A percentile compares a stretch with the other conserved stretches of the same genome.
phyloP scores from a whole-genome alignment of 2,113 vertebrate species.

The Turdus rufiventris region DNA sequence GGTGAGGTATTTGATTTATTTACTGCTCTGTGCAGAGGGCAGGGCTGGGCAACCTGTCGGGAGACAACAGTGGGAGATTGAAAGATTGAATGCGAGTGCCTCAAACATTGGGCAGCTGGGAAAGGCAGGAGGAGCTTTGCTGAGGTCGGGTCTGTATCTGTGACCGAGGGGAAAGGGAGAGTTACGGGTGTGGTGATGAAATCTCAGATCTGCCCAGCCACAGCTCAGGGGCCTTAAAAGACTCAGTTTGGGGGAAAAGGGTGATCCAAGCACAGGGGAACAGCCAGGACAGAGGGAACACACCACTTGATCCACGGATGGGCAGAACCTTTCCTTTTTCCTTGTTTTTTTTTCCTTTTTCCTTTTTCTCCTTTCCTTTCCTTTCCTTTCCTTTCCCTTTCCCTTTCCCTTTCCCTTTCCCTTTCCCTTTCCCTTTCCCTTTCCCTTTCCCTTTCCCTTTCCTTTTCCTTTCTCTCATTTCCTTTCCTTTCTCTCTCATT shows the following conservation, averaged over 20 bases:
- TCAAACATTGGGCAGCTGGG: not conserved
- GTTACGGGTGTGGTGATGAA: not conserved
- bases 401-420: no score
- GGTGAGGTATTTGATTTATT: not conserved
- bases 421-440: no score
- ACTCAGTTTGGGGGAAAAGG: not conserved
- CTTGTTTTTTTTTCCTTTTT: no score
- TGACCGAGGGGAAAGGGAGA: not conserved
- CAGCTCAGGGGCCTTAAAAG: not conserved
- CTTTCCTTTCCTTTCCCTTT: fast-evolving
- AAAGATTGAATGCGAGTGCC: not conserved
- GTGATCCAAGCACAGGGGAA: not conserved
- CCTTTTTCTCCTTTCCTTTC: fast-evolving
- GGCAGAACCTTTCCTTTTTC: not conserved
- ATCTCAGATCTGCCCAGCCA: not conserved
- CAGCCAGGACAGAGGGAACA: not conserved
- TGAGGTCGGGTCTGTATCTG: not conserved
- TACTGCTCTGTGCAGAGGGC: not conserved
- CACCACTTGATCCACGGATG: no score
- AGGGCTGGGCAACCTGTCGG: not conserved
- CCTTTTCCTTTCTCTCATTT: no score
- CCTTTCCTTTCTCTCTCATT: no score
- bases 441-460: no score
- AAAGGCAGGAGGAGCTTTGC: not conserved
- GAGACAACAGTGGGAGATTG: not conserved